Percentiles rank a stretch among this genome's conserved stretches.
Conservation (phyloP, 2,888 invertebrate species). For the Metellina segmentata region DNA sequence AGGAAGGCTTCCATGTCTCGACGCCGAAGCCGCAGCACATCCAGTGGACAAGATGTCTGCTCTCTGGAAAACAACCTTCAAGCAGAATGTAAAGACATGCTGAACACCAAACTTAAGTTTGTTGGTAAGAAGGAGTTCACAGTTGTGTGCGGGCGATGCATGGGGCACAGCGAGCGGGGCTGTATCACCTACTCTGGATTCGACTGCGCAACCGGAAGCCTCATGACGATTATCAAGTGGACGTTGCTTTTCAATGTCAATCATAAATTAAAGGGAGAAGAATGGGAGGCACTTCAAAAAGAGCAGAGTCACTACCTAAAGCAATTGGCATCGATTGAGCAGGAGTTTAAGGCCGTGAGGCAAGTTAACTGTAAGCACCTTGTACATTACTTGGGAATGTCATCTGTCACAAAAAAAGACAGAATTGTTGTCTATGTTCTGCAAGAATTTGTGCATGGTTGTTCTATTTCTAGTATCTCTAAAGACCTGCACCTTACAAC, state of each 20-base stretch:
- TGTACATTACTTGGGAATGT: constrained; percentile 88
- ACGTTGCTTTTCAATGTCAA: constrained; percentile 79
- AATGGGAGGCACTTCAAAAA: constrained; percentile 79
- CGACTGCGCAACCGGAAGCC: constrained; percentile 87
- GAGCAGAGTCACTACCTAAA: constrained; percentile 80
- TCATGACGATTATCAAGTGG: constrained; percentile 90
- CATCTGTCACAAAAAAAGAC: constrained; percentile 84
- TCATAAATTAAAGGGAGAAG: constrained; percentile 78
- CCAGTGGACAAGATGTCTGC: constrained; percentile 51
- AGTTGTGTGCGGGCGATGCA: constrained; percentile 58
- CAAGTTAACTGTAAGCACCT: constrained; percentile 88
- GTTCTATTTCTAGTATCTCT: constrained; percentile 82
- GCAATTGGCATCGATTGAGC: constrained; percentile 86
- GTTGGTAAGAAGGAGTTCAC: constrained; percentile 61
- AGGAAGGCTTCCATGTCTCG: constrained; percentile 4
- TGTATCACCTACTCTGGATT: constrained; percentile 89
- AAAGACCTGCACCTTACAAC: constrained; percentile 83
- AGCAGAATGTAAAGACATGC: constrained; percentile 62
- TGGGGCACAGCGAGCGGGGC: constrained; percentile 88
- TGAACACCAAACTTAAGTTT: constrained; percentile 62
- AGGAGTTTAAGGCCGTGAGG: constrained; percentile 88
- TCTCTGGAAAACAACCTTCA: constrained; percentile 31
- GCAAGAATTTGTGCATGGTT: constrained; percentile 82
- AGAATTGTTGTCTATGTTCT: constrained; percentile 84
- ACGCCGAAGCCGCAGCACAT: constrained; percentile 55